A percentile compares a stretch with the other conserved stretches of the same genome.
phyloP scores from a whole-genome alignment of 92 coral and sea anemone genomes.

The Epizoanthus stellaris region DNA sequence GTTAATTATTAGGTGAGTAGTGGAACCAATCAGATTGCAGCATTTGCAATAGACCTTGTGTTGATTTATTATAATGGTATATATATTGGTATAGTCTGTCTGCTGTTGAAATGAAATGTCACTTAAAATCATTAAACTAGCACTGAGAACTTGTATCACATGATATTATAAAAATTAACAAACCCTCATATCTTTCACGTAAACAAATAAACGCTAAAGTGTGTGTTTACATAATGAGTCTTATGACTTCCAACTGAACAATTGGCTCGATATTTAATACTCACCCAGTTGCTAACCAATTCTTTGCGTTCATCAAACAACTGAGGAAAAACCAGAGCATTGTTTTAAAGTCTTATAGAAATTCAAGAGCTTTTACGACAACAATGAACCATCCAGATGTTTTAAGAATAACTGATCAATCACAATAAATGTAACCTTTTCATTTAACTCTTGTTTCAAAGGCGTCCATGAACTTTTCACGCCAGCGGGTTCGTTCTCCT shows the following conservation, averaged over 20 bases:
- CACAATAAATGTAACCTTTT: slow-evolving; percentile 64
- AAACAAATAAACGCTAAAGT: slow-evolving; percentile 5
- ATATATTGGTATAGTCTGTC: too few species aligned
- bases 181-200: too few species aligned
- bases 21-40: too few species aligned
- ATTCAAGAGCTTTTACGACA: neutral
- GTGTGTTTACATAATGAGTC: neutral
- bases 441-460: slow-evolving; percentile 80
- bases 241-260: neutral
- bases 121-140: neutral
- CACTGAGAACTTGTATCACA: too few species aligned
- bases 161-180: too few species aligned
- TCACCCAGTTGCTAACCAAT: slow-evolving; percentile 95
- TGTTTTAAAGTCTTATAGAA: neutral
- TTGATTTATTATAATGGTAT: too few species aligned
- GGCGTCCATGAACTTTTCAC: slow-evolving; percentile 96
- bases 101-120: neutral
- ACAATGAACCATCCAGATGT: too few species aligned
- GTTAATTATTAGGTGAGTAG: too few species aligned
- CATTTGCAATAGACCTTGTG: too few species aligned
- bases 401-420: too few species aligned
- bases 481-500: slow-evolving; percentile 59
- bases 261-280: slow-evolving; percentile 11
- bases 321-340: slow-evolving; percentile 45
- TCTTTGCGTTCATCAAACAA: slow-evolving; percentile 94